These are phyloP conservation scores for Macropodus opercularis DNA, from an alignment of 2,797 vertebrate genomes.

Conservation along the genomic window DNA sequence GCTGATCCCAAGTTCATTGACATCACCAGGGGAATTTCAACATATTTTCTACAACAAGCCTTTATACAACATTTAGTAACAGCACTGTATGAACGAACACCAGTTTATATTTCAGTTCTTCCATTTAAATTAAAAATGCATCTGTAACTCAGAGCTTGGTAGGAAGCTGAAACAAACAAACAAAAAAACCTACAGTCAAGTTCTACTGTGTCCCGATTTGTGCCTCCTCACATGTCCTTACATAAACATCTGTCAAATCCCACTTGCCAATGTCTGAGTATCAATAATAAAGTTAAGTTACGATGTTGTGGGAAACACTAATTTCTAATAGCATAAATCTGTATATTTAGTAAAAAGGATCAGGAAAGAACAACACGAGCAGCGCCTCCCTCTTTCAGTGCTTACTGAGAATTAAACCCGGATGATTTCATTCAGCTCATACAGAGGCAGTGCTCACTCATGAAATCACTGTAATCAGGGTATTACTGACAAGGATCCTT, in stretches of 20 bases:
- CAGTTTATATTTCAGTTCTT: not conserved
- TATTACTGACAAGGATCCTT: conserved; percentile 12
- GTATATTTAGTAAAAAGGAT: conserved; percentile 15
- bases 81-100: not conserved
- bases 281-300: conserved; percentile 24
- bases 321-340: conserved; percentile 16
- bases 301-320: conserved; percentile 17
- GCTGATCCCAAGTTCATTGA: not conserved
- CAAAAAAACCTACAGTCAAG: conserved; percentile 2
- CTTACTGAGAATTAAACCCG: conserved; percentile 17
- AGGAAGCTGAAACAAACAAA: conserved; percentile 5
- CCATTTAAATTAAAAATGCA: not conserved
- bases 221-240: conserved; percentile 34
- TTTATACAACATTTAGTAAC: not conserved
- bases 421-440: conserved; percentile 11
- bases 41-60: not conserved
- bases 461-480: conserved; percentile 2
- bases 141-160: not conserved
- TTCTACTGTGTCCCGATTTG: conserved; percentile 28
- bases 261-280: conserved; percentile 22
- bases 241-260: no score
- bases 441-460: not conserved
- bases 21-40: not conserved
- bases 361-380: conserved; percentile 3
- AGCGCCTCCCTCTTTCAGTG: not conserved